Base-by-base conservation (phyloP, 2,888 invertebrate genomes). In the Galeopsomyia nigrocyanea region DNA sequence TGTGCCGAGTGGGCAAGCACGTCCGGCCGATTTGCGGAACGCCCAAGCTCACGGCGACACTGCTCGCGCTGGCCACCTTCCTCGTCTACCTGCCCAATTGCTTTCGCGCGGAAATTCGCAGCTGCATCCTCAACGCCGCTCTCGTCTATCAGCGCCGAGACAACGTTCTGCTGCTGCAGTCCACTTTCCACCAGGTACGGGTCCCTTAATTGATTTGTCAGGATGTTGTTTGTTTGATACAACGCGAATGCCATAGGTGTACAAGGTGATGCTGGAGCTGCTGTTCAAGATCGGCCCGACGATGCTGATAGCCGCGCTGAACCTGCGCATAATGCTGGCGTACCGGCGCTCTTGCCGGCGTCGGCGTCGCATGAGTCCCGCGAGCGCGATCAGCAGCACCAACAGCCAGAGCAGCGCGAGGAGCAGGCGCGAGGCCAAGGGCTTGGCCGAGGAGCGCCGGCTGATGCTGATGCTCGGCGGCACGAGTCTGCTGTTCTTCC, bases 211-310 rank as follows among this genome's bases (percentile, higher is more conserved):
- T n/a, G n/a, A n/a, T n/a, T n/a, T n/a, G n/a, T n/a, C n/a, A n/a
- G n/a, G n/a, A n/a, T n/a, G n/a, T n/a, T n/a, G n/a, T n/a, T n/a
- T n/a, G n/a, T n/a, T n/a, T n/a, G n/a, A n/a, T n/a, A n/a, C n/a
- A n/a, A n/a, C n/a, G n/a, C n/a, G n/a, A n/a, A n/a, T n/a, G 55
- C 77, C 75, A 10, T 76, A 88, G 87, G 86, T 90, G 17, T 92
- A 92, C 85, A 91, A 91, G 79, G 88, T 92, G 66, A 85, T 90
- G 67, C 85, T 92, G 72, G 92, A 92, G 80, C 86, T 91, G 31
- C 87, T 91, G 47, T 92, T 92, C 82, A 92, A 92, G 84, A 88
- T 92, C 50, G 88, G 90, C 17, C 92, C 92, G n/a, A 92, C 91
- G 13, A 87, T 92, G 49, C 83, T 92, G 19, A 87, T 92, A 62